Evolutionary conservation across 1,140 invertebrate species (phyloP).

Genomic region (Ooceraea biroi): DNA sequence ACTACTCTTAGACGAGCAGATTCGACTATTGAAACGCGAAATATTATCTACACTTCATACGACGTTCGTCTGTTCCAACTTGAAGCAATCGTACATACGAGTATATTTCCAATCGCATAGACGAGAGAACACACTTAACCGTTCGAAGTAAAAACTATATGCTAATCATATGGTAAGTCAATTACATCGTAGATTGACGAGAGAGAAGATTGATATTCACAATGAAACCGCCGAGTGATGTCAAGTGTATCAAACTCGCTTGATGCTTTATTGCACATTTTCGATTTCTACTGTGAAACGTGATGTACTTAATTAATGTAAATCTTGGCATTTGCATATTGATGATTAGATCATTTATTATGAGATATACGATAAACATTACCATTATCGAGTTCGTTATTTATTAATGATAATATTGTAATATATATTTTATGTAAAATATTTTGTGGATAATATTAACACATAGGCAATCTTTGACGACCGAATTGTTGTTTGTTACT

Average conservation of each 20-base stretch:
- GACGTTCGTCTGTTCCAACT: conserved; percentile 28
- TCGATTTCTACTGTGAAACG: conserved; percentile 65
- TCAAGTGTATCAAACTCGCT: conserved; percentile 45
- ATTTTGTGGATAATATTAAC: conserved; percentile 81
- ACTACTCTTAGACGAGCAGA: conserved; percentile 28
- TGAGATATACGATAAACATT: conserved; percentile 37
- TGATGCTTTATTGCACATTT: conserved; percentile 62
- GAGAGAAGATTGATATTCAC: conserved; percentile 51
- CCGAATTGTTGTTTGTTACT: conserved; percentile 54
- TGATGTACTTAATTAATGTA: conserved; percentile 68
- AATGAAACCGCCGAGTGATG: conserved; percentile 57
- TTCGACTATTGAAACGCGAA: conserved; percentile 3
- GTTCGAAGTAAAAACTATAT: conserved; percentile 39
- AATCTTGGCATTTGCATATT: conserved; percentile 63
- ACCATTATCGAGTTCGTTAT: conserved; percentile 76
- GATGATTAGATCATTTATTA: conserved; percentile 42
- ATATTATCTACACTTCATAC: conserved; percentile 13
- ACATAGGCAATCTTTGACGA: conserved; percentile 68
- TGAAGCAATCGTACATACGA: conserved; percentile 50
- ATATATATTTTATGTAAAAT: conserved; percentile 84
- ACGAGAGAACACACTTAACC: conserved; percentile 15
- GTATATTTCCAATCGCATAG: conserved; percentile 50
- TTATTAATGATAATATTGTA: conserved; percentile 81
- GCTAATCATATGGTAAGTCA: conserved; percentile 71
- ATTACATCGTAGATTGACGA: conserved; percentile 67